Evolutionary conservation across 1,140 invertebrate genomes (phyloP).

Genomic region (Solenopsis fugax): DNA sequence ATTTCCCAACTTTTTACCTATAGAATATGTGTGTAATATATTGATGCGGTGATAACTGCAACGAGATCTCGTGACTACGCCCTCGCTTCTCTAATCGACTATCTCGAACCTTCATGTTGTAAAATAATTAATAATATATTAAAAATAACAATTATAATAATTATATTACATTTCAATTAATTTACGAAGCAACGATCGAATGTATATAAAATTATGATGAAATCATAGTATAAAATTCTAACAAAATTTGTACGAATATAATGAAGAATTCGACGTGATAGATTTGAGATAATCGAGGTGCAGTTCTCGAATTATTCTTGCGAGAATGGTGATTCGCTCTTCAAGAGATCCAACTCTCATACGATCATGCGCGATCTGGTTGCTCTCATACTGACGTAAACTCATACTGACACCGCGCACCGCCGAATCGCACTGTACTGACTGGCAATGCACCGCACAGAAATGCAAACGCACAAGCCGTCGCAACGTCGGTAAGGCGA

Average conservation of each 20-base stretch:
- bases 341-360: constrained; percentile 16
- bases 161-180: neutral
- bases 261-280: neutral
- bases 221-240: neutral
- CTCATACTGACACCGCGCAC: constrained; percentile 37
- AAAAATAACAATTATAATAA: neutral
- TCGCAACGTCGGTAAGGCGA: constrained; percentile 61
- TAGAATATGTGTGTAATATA: neutral
- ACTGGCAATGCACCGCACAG: constrained; percentile 49
- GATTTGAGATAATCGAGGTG: constrained; percentile 25
- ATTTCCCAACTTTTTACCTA: too few relatives aligned
- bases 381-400: constrained; percentile 25
- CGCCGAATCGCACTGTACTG: constrained; percentile 18
- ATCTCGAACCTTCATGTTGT: neutral
- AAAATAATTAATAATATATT: neutral
- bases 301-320: constrained; percentile 20
- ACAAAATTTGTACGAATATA: neutral
- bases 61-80: neutral
- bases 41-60: neutral
- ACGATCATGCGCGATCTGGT: constrained; percentile 10
- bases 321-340: neutral
- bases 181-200: neutral
- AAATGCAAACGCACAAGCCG: constrained; percentile 48
- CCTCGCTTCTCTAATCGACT: constrained; percentile 21
- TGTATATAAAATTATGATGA: neutral